Evolutionary conservation across 2,888 invertebrate genomes (phyloP), one percentile per base, ranked within the genome.

Genomic region (Agrochola circellaris): DNA sequence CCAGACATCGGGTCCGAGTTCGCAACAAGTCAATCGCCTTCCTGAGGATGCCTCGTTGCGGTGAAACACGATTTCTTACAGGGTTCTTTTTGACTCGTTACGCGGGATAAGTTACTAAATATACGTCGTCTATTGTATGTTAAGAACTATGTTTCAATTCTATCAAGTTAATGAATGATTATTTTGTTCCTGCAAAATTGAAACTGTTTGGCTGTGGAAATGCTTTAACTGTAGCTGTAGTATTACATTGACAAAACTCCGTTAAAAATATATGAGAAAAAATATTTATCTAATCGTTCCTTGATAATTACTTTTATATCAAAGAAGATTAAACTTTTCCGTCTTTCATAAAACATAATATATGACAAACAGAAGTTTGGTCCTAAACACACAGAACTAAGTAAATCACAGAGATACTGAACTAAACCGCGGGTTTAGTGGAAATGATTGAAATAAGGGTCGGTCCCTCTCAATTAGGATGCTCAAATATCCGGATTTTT

Each of bases 391-490:
- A 48, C 45, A 23, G 11, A 66, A 23, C 45, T 45, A 20, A 66
- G 26, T 48, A 4, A 30, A 30, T 23, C 26, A 48, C 45, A 26
- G 26, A 45, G 26, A 20, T 48, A 5, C 20, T 26, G 66, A 48
- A 45, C 26, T 65, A 26, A 26, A 65, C 65, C 26, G 7, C 11
- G 20, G 20, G 42, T 17, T 17, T 65, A 9, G 11, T 17, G n/a
- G n/a, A 65, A 65, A 45, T 45, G 20, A 65, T 65, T 45, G 20
- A 65, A 65, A 45, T 45, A 45, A 26, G n/a, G 26, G 42, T 65
- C 42, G 6, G 26, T 11, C 20, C 20, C 7, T 45, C 26, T 13
- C 7, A 26, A 64, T 38, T 64, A 38, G 1, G 62, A 20, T 42
- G 65, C 26, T 45, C 65, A 66, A 45, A 26, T 45, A 66, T 45